Evolutionary conservation across 2,113 vertebrate genomes (phyloP), one percentile per base, ranked within the genome.

Genomic region (Nibea albiflora): DNA sequence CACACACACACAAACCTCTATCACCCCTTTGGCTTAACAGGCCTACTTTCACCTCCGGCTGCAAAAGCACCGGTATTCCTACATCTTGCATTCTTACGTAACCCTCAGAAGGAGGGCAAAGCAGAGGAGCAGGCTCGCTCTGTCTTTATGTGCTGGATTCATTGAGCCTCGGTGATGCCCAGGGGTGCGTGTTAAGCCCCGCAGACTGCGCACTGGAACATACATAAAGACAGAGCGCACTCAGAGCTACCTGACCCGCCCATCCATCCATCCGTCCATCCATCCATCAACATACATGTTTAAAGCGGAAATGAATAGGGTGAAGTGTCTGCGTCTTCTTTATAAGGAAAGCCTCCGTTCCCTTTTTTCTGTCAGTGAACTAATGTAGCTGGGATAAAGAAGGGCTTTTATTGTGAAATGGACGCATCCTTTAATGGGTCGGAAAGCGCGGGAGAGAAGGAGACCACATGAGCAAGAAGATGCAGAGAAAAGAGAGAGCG

Each of bases 341-440:
- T 82, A 78, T 73, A 84, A 73, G 78, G 81, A 85, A 68, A 73
- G 57, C 22, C 50, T 88, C 63, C 80, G 81, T 85, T 88, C 86
- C 35, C 81, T 76, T 90, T 92, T 90, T 89, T 93, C 85, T 73
- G 80, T 76, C 81, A 75, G 73, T 0, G 19, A 81, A 68, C 79
- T 93, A 91, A 93, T 92, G 92, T 78, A 83, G 57, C 49, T 44
- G 67, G 31, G 24, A 20, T 15, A 60, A 81, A 85, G 83, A 73
- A 50, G 11, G 53, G 73, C 86, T 93, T 85, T 93, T 90, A 90
- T 90, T 92, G 80, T 90, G 84, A 92, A 94, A 90, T 82, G 69
- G 76, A 88, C 72, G 88, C 84, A 85, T 81, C 50, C 58, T 90
- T 90, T 89, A 86, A 90, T 92, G 87, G 83, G 56, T 80, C 68